Evolutionary conservation across 2,797 vertebrate species (phyloP).

Genomic region (Phrynocephalus guinanensis): DNA sequence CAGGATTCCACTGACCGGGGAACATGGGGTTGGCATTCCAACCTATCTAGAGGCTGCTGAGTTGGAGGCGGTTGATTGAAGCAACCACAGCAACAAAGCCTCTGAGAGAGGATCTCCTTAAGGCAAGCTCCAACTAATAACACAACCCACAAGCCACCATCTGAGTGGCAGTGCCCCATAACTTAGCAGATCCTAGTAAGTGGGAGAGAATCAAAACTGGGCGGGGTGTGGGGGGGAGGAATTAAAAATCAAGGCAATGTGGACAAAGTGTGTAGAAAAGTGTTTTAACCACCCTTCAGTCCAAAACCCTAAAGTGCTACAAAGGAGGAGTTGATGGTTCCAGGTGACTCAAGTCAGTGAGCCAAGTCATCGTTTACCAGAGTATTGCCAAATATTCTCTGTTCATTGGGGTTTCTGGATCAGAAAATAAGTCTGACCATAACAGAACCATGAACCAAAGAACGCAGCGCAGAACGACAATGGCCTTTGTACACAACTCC

Average conservation of each 20-base stretch:
- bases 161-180: neutral
- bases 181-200: no score
- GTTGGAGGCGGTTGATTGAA: neutral
- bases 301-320: no score
- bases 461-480: neutral
- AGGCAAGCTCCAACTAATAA: neutral
- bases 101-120: no score
- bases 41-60: neutral
- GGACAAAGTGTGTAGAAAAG: neutral
- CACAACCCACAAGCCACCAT: neutral
- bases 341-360: neutral
- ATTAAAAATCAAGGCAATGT: neutral
- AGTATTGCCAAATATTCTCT: no score
- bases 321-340: fast-evolving
- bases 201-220: neutral
- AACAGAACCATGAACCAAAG: no score
- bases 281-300: no score
- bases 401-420: neutral
- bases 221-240: no score
- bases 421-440: no score
- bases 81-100: neutral
- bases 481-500: no score
- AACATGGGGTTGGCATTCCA: neutral
- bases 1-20: neutral
- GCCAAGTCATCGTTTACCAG: neutral